Evolutionary conservation across 2,797 vertebrate species (phyloP), one percentile per base, ranked within the genome.

Genomic region (Poeciliopsis presidionis): DNA sequence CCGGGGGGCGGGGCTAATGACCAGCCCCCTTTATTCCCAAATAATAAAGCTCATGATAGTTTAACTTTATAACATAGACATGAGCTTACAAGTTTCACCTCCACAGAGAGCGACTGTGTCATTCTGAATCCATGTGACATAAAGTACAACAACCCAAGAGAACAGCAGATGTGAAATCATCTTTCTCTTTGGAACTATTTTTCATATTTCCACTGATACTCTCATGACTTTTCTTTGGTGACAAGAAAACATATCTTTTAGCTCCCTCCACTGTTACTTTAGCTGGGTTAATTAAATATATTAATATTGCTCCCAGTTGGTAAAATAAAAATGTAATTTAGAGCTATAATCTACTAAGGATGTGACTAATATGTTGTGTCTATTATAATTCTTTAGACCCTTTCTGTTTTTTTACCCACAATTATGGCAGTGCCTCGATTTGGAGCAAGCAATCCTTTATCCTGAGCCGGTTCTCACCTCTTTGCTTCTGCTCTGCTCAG

Each of bases 401-500:
- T 67, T 39, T 41, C 20, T 67, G 18, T 67, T 20, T 4, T 11
- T 39, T 67, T 41, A 9, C 1, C 8, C 7, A 4, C 6, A 67
- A 39, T 9, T 7, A 43, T 67, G 36, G 3, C 2, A 41, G 9
- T 67, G 2, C 3, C 3, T 33, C 5, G 33, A 8, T 67, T 67
- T 41, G 22, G 33, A 39, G 2, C 20, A 41, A 67, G 63, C 36
- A 25, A n/a, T 69, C 39, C 25, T 69, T 28, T 7, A 28, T 45
- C 12, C 41, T 69, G 4, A 69, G 11, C 67, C 2, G 3, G 5
- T 13, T 16, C 39, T n/a, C 22, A n/a, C 39, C 67, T 1, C 41
- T 43, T 45, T 69, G 12, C 22, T 43, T n/a, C 65, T 69, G 43
- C 65, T 69, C 22, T 69, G 67, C 67, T 69, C 25, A 45, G 67